These are phyloP conservation scores for Mesembrinibis cayennensis DNA, from an alignment of 2,113 vertebrate species.

Conservation along the genomic window DNA sequence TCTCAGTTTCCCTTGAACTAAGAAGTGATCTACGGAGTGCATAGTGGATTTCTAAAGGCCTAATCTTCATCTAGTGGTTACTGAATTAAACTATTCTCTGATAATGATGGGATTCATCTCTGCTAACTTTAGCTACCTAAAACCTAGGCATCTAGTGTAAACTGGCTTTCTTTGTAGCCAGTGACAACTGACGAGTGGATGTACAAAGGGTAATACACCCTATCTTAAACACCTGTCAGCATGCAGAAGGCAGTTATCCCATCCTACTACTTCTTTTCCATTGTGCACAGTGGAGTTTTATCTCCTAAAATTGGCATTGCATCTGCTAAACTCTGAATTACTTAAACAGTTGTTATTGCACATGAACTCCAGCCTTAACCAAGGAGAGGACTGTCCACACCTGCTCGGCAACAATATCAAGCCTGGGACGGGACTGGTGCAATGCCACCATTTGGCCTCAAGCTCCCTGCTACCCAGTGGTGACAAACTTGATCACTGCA, in stretches of 20 bases:
- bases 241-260: not conserved
- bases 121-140: not conserved
- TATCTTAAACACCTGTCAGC: not conserved
- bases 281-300: not conserved
- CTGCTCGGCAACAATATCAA: not conserved
- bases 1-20: not conserved
- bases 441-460: not conserved
- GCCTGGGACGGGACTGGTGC: not conserved
- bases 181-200: not conserved
- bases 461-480: not conserved
- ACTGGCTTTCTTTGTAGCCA: not conserved
- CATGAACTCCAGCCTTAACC: not conserved
- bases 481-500: not conserved
- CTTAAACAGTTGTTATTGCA: not conserved
- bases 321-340: not conserved
- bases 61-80: not conserved
- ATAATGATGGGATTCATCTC: not conserved
- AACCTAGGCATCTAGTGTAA: not conserved
- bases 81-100: not conserved
- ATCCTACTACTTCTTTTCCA: not conserved
- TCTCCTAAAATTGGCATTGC: not conserved
- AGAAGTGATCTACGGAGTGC: not conserved
- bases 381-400: not conserved
- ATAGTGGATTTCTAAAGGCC: not conserved
- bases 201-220: not conserved